phyloP scores from a whole-genome alignment of 2,888 invertebrate species.

The Alsophila aescularia region DNA sequence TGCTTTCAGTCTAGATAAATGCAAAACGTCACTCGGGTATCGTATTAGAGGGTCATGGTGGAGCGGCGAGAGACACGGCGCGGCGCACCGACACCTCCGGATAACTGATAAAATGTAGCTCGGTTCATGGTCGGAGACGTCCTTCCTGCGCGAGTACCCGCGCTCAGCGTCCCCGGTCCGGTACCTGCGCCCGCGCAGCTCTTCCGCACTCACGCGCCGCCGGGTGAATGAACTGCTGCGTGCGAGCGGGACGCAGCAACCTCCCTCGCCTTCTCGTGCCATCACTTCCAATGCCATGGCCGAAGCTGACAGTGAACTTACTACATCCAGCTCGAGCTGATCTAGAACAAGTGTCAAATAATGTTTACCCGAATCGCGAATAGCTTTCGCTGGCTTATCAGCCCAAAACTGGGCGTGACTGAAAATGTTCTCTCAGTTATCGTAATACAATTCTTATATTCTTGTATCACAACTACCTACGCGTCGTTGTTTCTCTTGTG shows the following conservation, averaged over 20 bases:
- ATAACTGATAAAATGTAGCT: constrained; percentile 81
- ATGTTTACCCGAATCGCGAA: constrained; percentile 42
- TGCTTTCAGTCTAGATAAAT: constrained; percentile 81
- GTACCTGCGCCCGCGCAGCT: constrained; percentile 75
- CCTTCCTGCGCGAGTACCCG: constrained; percentile 71
- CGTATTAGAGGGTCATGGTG: constrained; percentile 67
- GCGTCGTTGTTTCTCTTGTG: no score
- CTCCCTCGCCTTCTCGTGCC: constrained; percentile 35
- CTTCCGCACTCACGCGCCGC: constrained; percentile 70
- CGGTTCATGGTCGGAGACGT: constrained; percentile 81
- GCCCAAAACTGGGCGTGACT: constrained; percentile 32
- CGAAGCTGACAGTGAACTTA: constrained; percentile 68
- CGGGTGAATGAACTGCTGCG: constrained; percentile 81
- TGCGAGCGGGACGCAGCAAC: constrained; percentile 62
- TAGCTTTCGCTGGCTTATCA: constrained; percentile 42
- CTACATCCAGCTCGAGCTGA: constrained; percentile 65
- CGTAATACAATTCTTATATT: no score
- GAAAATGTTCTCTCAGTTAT: constrained; percentile 22
- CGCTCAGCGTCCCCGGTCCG: constrained; percentile 61
- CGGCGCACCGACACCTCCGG: constrained; percentile 76
- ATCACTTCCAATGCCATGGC: constrained; percentile 74
- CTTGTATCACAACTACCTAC: no score
- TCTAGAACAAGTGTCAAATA: constrained; percentile 67
- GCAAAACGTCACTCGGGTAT: constrained; percentile 65
- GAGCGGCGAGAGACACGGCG: constrained; percentile 67